Percentiles rank a stretch among this genome's conserved stretches.
These are phyloP conservation scores for Drosophila simulans DNA, from an alignment of 1,140 invertebrate genomes.

Conservation along the genomic window DNA sequence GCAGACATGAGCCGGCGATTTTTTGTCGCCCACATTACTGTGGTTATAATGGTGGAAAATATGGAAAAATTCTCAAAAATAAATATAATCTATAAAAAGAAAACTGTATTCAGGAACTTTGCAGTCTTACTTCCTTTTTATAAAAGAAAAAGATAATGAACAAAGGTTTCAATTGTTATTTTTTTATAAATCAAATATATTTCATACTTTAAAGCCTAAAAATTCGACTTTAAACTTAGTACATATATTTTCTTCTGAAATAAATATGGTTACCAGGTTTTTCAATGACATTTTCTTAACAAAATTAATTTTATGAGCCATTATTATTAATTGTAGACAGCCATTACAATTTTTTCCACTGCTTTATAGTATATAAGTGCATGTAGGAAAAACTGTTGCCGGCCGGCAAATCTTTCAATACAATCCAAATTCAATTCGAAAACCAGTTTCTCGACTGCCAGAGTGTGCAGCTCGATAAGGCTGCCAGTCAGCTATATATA, in stretches of 20 bases:
- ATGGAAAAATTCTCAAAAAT: neutral
- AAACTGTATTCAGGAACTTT: too few species aligned
- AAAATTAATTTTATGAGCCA: too few species aligned
- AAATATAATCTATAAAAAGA: neutral
- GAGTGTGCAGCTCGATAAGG: conserved; percentile 43
- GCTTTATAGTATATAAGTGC: conserved; percentile 1
- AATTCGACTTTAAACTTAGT: too few species aligned
- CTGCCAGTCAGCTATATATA: neutral
- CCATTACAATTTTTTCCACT: neutral
- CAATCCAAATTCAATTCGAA: conserved; percentile 36
- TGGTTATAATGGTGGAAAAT: neutral
- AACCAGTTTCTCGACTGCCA: conserved; percentile 40
- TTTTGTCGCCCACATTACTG: conserved; percentile 1
- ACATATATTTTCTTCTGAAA: too few species aligned
- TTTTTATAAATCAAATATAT: too few species aligned
- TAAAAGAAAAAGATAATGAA: too few species aligned
- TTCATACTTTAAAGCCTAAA: too few species aligned
- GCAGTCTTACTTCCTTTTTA: too few species aligned
- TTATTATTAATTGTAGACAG: too few species aligned
- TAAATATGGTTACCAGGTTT: too few species aligned
- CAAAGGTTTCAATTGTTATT: too few species aligned
- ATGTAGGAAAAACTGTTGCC: conserved; percentile 32
- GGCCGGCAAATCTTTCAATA: conserved; percentile 32
- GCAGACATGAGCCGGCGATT: conserved; percentile 46
- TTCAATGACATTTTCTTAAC: too few species aligned